A percentile compares a stretch with the other conserved stretches of the same genome.
These are phyloP conservation scores for Aromia moschata DNA, from an alignment of 2,888 invertebrate species.

Conservation along the genomic window DNA sequence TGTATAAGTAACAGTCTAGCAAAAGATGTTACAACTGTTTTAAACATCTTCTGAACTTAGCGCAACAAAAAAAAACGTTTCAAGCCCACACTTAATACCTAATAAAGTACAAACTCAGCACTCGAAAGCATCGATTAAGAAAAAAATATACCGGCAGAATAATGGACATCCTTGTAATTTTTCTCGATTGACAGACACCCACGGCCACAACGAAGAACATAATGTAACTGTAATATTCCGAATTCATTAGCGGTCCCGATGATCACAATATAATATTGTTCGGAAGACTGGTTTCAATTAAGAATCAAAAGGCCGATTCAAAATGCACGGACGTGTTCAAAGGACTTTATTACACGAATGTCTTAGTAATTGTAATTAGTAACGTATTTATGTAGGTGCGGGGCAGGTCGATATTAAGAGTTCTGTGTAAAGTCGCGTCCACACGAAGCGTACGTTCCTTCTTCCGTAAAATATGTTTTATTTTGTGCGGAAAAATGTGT, in stretches of 20 bases:
- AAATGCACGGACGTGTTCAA: neutral
- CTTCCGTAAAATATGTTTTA: neutral
- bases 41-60: neutral
- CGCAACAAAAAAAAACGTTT: neutral
- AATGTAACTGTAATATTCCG: constrained; percentile 1
- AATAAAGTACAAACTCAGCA: neutral
- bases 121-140: neutral
- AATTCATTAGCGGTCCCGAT: neutral
- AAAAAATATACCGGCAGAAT: neutral
- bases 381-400: neutral
- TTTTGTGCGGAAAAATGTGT: neutral
- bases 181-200: neutral
- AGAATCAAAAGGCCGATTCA: neutral
- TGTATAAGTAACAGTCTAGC: too few relatives aligned
- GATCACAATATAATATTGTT: constrained; percentile 2
- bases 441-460: neutral
- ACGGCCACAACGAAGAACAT: too few relatives aligned
- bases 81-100: neutral
- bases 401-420: neutral
- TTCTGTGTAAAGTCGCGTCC: neutral
- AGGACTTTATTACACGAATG: neutral
- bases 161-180: neutral
- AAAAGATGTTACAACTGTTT: too few relatives aligned
- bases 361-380: neutral
- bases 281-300: constrained; percentile 1